Evolutionary conservation across 2,888 invertebrate species (phyloP).

Genomic region (Blastobasis lacticolella): DNA sequence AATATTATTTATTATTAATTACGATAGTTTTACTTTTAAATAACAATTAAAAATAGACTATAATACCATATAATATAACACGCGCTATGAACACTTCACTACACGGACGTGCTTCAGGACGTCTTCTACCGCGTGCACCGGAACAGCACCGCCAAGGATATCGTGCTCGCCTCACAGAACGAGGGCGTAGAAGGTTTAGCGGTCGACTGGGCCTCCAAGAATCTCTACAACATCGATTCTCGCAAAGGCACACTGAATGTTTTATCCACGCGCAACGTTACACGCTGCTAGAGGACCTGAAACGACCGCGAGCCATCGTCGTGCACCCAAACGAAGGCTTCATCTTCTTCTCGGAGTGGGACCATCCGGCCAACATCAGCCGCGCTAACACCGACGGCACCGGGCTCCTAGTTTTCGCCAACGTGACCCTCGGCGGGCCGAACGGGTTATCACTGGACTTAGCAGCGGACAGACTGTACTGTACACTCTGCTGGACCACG

Average conservation of each 20-base stretch:
- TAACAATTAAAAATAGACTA: too few relatives aligned
- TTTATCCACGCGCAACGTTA: conserved; percentile 88
- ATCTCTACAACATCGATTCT: conserved; percentile 95
- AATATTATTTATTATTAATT: too few relatives aligned
- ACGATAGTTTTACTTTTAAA: too few relatives aligned
- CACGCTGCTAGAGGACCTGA: conserved; percentile 87
- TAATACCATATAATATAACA: too few relatives aligned
- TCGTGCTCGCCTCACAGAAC: conserved; percentile 95
- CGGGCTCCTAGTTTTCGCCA: conserved; percentile 89
- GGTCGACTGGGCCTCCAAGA: conserved; percentile 96
- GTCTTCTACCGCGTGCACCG: conserved; percentile 90
- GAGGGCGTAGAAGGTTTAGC: conserved; percentile 97
- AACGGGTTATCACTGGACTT: conserved; percentile 97
- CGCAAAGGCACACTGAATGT: conserved; percentile 96
- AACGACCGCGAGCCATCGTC: conserved; percentile 95
- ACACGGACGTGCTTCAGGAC: conserved; percentile 97
- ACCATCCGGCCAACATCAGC: conserved; percentile 96
- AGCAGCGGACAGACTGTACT: conserved; percentile 89
- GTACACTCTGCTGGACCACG: conserved; percentile 97
- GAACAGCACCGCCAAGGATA: conserved; percentile 87
- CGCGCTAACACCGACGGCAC: conserved; percentile 93
- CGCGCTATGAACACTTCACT: conserved; percentile 94
- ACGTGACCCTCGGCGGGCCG: conserved; percentile 96
- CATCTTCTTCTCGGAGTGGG: conserved; percentile 97
- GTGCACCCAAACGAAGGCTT: conserved; percentile 96